Evolutionary conservation across 2,888 invertebrate genomes (phyloP), one percentile per base, ranked within the genome.

Genomic region (Caenorhabditis japonica): DNA sequence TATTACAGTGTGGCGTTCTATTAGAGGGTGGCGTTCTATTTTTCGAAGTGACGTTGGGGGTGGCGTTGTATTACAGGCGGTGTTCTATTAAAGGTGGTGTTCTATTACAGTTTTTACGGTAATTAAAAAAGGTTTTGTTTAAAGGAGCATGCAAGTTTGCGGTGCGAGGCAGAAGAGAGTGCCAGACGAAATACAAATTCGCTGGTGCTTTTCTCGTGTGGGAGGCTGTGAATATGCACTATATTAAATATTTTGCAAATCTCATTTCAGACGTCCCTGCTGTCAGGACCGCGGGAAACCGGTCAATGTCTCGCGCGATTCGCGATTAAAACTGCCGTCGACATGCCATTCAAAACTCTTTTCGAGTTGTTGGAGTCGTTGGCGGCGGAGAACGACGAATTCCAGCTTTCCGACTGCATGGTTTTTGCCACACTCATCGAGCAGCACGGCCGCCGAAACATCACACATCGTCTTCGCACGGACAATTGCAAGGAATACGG

Each of bases 231-330:
- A 51, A 7, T 39, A 5, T 12, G 23, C 21, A 44, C 21, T 44
- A 15, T n/a, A 15, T 39, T 10, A 10, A 10, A 5, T 39, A 15
- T 39, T 39, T 39, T 39, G 13, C 17, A 15, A 4, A 13, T 30
- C 15, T 17, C 4, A n/a, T n/a, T 71, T 47, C 64, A 60, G 53
- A 60, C 27, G 5, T 66, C 73, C 7, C 34, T 73, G 2, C 44
- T 60, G 5, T 36, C 66, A 4, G 51, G 52, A 13, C 66, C 73
- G 2, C 33, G 38, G 52, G 53, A 60, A 41, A 59, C 25, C 0
- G 72, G 72, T 0, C 72, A 72, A 27, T 44, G 46, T 17, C 27
- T 64, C 10, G 64, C 51, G 0, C 51, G 64, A 19, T 59, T 72
- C 19, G 64, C 72, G 4, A 72, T 72, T 21, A 58, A 64, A 23